Base-by-base conservation (phyloP, 2,113 vertebrate genomes). In the Acanthochromis polyacanthus region DNA sequence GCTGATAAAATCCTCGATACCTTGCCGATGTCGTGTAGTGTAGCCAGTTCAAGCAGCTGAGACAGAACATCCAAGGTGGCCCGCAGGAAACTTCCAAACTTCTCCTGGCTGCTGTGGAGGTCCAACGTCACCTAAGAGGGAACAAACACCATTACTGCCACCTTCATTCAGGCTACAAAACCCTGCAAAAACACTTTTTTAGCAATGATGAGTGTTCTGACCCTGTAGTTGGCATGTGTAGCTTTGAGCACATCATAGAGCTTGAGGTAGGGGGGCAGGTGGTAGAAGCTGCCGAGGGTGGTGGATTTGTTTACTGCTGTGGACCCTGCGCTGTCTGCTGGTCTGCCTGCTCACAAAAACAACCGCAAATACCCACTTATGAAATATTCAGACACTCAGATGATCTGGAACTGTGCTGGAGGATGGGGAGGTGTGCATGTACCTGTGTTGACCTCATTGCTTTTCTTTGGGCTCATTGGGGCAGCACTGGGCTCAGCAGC, bases 211-310 rank as follows among this genome's bases (percentile, higher is more conserved):
- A 3, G 1, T 16, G 52, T 9, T 57, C 74, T 66, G 23, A 99
- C 98, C 96, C 98, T 99, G 71, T 96, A 99, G 93, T 99, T 99
- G 48, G 98, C 94, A 6, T 99, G 96, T 0, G 98, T 99, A 28
- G 98, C 98, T 91, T 99, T 99, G 79, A 99, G 95, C 58, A 99
- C 97, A 50, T 99, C 97, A 0, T 98, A 97, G 36, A 99, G 91
- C 87, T 98, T 98, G 90, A 99, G 94, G 90, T 99, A 99, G 0
- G 96, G 96, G 12, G 98, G 97, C 57, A 99, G 95, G 87, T 99
- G 97, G 79, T 95, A 99, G 95, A 99, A 99, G 80, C 94, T 98
- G 80, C 98, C 98, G 57, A 99, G 53, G 0, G 95, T 96, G 1
- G 96, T 96, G 0, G 97, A 98, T 91, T 98, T 99, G 94, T 94